Percentiles rank a stretch among this genome's conserved stretches.
phyloP scores from a whole-genome alignment of 2,113 vertebrate genomes.

The Limnothrissa miodon region DNA sequence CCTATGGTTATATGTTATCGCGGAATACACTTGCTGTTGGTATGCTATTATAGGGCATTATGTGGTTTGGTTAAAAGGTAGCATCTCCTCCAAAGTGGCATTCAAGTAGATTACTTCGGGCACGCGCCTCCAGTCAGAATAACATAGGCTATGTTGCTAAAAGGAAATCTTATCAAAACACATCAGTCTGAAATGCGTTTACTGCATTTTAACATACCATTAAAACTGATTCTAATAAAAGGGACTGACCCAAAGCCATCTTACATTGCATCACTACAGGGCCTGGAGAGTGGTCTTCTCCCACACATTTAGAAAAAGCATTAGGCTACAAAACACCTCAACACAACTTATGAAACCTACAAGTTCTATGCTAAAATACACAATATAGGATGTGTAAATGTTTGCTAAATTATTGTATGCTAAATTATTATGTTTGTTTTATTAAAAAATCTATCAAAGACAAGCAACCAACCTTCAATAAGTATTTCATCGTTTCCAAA shows the following conservation, averaged over 20 bases:
- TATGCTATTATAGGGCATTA: neutral
- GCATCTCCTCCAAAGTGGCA: neutral
- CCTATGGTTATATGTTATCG: neutral
- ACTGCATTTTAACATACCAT: neutral
- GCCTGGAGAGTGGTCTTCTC: neutral
- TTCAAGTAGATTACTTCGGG: neutral
- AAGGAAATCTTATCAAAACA: neutral
- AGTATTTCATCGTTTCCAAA: neutral
- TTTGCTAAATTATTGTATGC: no score
- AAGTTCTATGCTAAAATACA: neutral
- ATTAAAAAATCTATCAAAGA: neutral
- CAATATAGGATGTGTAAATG: neutral
- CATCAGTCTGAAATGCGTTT: neutral
- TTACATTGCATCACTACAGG: neutral
- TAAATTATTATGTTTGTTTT: neutral
- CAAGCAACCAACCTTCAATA: neutral
- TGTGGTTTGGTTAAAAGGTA: neutral
- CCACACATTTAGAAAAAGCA: neutral
- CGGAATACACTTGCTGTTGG: neutral
- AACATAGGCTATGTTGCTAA: neutral
- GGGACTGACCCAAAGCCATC: neutral
- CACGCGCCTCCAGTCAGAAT: neutral
- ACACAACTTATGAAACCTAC: neutral
- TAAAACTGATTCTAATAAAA: neutral
- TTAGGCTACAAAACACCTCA: neutral